Conservation (phyloP, 1,140 invertebrate genomes). For the Aphaenogaster floridana region DNA sequence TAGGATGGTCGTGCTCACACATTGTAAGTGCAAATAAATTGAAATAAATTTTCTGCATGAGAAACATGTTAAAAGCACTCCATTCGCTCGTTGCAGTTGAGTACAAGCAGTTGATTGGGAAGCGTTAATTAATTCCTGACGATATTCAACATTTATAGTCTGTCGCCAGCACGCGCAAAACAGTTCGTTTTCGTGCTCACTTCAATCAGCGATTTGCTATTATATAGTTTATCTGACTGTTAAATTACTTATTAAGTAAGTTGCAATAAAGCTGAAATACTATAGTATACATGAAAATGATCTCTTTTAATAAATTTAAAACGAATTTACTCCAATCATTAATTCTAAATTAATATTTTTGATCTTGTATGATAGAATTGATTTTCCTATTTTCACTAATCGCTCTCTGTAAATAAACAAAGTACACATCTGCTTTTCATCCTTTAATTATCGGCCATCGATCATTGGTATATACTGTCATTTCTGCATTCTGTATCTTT, state of each 20-base stretch:
- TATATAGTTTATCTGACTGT: background rate
- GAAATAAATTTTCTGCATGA: constrained; percentile 76
- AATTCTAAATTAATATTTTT: background rate
- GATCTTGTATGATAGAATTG: background rate
- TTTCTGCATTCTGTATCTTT: constrained; percentile 25
- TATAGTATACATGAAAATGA: background rate
- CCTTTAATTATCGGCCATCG: constrained; percentile 22
- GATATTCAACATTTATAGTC: constrained; percentile 40
- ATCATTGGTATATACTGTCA: background rate
- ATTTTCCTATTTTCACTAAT: background rate
- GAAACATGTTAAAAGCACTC: constrained; percentile 65
- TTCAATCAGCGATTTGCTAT: background rate
- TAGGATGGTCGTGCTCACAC: constrained; percentile 68
- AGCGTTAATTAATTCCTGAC: constrained; percentile 70
- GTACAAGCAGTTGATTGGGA: constrained; percentile 65
- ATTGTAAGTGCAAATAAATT: constrained; percentile 78
- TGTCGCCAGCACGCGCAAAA: constrained; percentile 4
- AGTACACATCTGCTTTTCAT: background rate
- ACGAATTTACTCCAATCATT: background rate
- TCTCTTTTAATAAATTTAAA: constrained; percentile 13
- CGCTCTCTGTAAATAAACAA: background rate
- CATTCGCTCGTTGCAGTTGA: constrained; percentile 38
- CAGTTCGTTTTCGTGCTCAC: constrained; percentile 17
- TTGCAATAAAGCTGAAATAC: constrained; percentile 3
- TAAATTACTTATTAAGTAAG: constrained; percentile 24